A percentile compares a stretch with the other conserved stretches of the same genome.
Evolutionary conservation across 2,888 invertebrate genomes (phyloP).

Genomic region (Stenichneumon culpator): DNA sequence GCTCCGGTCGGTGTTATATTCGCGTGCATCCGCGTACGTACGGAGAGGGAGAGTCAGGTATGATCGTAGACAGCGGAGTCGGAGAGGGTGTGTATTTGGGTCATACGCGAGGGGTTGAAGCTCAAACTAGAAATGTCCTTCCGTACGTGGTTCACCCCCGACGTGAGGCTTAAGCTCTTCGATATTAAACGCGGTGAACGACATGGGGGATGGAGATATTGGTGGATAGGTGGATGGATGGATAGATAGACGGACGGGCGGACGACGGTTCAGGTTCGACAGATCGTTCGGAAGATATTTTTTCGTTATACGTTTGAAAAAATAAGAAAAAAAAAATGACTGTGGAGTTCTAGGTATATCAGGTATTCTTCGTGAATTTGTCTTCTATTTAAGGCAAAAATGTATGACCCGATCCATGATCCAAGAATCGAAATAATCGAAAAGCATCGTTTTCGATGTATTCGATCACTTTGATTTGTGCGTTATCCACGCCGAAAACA

Average conservation of each 20-base stretch:
- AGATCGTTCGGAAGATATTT: not conserved
- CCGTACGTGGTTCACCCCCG: conserved; percentile 57
- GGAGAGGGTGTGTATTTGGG: conserved; percentile 54
- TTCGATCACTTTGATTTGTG: no score
- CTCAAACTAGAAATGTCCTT: conserved; percentile 51
- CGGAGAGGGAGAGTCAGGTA: not conserved
- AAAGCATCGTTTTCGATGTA: no score
- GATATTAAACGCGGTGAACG: conserved; percentile 61
- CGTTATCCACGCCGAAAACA: no score
- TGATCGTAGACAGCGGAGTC: conserved; percentile 33
- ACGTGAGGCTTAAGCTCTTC: conserved; percentile 64
- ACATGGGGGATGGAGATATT: conserved; percentile 43
- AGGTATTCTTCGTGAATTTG: no score
- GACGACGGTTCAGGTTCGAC: not conserved
- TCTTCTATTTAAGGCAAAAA: no score
- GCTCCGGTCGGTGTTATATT: conserved; percentile 23
- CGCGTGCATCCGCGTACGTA: conserved; percentile 9
- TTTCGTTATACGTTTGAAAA: not conserved
- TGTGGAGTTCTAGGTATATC: no score
- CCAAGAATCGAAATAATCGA: no score
- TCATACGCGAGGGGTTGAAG: conserved; percentile 54
- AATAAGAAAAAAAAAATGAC: not conserved
- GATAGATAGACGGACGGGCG: not conserved
- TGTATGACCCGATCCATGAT: no score
- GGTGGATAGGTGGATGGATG: not conserved